Evolutionary conservation across 2,888 invertebrate genomes (phyloP).

Genomic region (Acleris sparsana): DNA sequence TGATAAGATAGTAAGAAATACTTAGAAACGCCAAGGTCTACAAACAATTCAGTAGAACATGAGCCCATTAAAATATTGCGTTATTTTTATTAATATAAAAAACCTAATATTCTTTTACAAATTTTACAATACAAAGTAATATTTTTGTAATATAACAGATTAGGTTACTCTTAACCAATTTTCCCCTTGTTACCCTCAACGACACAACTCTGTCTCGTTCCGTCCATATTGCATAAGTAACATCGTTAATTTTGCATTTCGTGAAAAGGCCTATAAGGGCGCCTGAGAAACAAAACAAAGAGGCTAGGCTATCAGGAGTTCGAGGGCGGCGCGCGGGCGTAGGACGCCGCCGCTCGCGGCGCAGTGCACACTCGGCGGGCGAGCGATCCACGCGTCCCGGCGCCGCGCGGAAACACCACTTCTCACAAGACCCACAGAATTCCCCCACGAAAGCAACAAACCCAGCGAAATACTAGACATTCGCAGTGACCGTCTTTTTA

Average conservation of each 20-base stretch:
- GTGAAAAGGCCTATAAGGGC: slow-evolving; percentile 38
- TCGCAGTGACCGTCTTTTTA: slow-evolving; percentile 23
- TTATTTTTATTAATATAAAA: neutral
- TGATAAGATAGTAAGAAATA: slow-evolving; percentile 29
- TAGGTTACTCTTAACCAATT: neutral
- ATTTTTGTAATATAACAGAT: too few relatives aligned
- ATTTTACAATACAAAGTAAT: too few relatives aligned
- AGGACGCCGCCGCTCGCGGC: slow-evolving; percentile 45
- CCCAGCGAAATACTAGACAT: slow-evolving; percentile 12
- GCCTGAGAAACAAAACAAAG: slow-evolving; percentile 57
- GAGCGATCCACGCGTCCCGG: slow-evolving; percentile 63
- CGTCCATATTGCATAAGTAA: slow-evolving; percentile 44
- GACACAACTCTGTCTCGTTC: slow-evolving; percentile 13
- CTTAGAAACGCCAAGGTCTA: slow-evolving; percentile 11
- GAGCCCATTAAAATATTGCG: too few relatives aligned
- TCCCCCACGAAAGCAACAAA: slow-evolving; percentile 39
- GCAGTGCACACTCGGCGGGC: slow-evolving; percentile 71
- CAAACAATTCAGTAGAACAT: neutral
- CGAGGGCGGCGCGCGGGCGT: slow-evolving; percentile 52
- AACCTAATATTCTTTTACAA: too few relatives aligned
- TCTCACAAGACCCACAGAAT: slow-evolving; percentile 40
- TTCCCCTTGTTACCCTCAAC: neutral
- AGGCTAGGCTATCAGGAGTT: slow-evolving; percentile 52
- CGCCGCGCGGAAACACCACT: slow-evolving; percentile 42
- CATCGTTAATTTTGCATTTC: slow-evolving; percentile 36